These are phyloP conservation scores for Drosophila oshimai DNA, from an alignment of 1,140 invertebrate genomes.

Conservation along the genomic window DNA sequence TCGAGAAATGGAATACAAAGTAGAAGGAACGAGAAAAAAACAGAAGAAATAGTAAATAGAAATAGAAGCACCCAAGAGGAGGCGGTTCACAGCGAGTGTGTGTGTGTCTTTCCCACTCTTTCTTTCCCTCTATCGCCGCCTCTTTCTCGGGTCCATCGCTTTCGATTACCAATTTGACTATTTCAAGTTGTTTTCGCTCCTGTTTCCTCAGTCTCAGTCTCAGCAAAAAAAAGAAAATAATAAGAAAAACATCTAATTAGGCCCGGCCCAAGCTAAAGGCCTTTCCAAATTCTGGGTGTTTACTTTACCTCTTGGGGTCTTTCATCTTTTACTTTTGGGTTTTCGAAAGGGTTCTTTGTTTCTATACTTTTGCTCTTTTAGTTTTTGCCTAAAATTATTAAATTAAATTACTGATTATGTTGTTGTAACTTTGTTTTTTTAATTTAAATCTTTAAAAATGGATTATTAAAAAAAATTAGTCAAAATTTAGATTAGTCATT, in stretches of 20 bases:
- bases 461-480: too few relatives aligned
- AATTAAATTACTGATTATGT: too few relatives aligned
- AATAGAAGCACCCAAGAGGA: slow-evolving; percentile 15
- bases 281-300: slow-evolving; percentile 18
- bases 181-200: slow-evolving; percentile 67
- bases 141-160: slow-evolving; percentile 4
- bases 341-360: background rate
- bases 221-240: background rate
- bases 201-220: slow-evolving; percentile 6
- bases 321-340: slow-evolving; percentile 5
- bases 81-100: slow-evolving; percentile 4
- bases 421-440: too few relatives aligned
- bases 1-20: slow-evolving; percentile 33
- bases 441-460: too few relatives aligned
- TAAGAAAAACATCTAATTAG: slow-evolving; percentile 33
- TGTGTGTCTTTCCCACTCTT: slow-evolving; percentile 12
- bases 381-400: slow-evolving; percentile 1
- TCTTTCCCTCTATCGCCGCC: background rate
- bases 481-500: too few relatives aligned
- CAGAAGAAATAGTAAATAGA: slow-evolving; percentile 1
- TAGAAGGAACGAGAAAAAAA: slow-evolving; percentile 18
- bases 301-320: slow-evolving; percentile 2
- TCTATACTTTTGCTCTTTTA: slow-evolving; percentile 7
- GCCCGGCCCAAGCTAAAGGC: background rate
- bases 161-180: slow-evolving; percentile 74